Evolutionary conservation across 2,797 vertebrate genomes (phyloP).

Genomic region (Xenops minutus): DNA sequence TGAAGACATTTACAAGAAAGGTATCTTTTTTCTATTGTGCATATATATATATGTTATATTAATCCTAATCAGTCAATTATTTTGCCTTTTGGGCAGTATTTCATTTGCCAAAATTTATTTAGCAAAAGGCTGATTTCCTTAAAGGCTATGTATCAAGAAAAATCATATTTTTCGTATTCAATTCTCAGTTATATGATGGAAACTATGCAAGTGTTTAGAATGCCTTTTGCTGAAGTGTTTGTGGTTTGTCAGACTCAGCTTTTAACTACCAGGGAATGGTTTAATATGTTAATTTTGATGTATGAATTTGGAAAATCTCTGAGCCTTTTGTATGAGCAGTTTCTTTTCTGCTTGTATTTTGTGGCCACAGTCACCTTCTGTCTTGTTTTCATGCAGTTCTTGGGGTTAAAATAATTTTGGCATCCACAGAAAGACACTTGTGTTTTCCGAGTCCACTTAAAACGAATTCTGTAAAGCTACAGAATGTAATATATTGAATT

Average conservation of each 20-base stretch:
- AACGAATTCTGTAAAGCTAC: neutral
- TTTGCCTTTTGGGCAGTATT: neutral
- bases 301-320: neutral
- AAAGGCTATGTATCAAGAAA: neutral
- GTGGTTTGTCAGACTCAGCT: neutral
- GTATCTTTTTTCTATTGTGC: rapidly evolving
- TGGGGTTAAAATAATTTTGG: neutral
- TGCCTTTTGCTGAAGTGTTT: neutral
- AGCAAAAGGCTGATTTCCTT: neutral
- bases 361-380: neutral
- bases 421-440: neutral
- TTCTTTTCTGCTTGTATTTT: neutral
- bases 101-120: neutral
- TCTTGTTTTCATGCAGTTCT: neutral
- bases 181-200: neutral
- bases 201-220: neutral
- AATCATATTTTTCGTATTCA: neutral
- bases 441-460: neutral
- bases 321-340: neutral
- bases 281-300: neutral
- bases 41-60: neutral
- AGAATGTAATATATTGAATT: neutral
- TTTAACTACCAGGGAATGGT: neutral
- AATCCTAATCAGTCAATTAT: neutral
- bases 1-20: neutral